Base-by-base conservation (phyloP, 2,113 vertebrate genomes). In the Syrrhaptes paradoxus region DNA sequence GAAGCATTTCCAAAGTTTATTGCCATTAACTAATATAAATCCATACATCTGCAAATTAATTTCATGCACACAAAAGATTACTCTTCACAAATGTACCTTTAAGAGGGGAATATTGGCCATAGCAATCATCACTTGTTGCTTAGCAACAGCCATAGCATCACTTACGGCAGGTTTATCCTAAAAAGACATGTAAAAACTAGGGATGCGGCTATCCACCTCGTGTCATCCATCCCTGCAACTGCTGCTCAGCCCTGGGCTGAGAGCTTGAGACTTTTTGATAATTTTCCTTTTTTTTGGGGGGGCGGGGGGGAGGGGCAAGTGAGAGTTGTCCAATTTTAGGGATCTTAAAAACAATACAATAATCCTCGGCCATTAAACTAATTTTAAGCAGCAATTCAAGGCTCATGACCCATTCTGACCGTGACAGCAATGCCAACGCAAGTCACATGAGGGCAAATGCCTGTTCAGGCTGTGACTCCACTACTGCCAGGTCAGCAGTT, bases 81-180 rank as follows among this genome's bases (percentile, higher is more conserved):
- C 48, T 90, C 61, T 83, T 96, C 90, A 91, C 92, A 96, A 95
- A 95, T 28, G 38, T 66, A 89, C 79, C 85, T 97, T 96, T 93
- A 97, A 96, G 90, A 96, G 58, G 55, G 71, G 79, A 95, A 76
- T 89, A 85, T 14, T 84, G 46, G 93, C 72, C 84, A 87, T 22
- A 96, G 92, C 81, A 85, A 94, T 92, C 97, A 93, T 78, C 58
- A 72, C 81, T 43, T 76, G 98, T 97, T 97, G 87, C 98, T 92
- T 97, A 98, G 98, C 97, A 98, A 98, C 98, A 82, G 49, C 62
- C 83, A 83, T 49, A 90, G 49, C 93, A 84, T 90, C 28, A 7
- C 65, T 97, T 93, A 76, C 1, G 36, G 76, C 65, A 93, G 75
- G 62, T 90, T 96, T 85, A 90, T 70, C 77, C 93, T 92, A 94